Evolutionary conservation across 2,797 vertebrate species (phyloP), one percentile per base, ranked within the genome.

Genomic region (Sebastes variabilis): DNA sequence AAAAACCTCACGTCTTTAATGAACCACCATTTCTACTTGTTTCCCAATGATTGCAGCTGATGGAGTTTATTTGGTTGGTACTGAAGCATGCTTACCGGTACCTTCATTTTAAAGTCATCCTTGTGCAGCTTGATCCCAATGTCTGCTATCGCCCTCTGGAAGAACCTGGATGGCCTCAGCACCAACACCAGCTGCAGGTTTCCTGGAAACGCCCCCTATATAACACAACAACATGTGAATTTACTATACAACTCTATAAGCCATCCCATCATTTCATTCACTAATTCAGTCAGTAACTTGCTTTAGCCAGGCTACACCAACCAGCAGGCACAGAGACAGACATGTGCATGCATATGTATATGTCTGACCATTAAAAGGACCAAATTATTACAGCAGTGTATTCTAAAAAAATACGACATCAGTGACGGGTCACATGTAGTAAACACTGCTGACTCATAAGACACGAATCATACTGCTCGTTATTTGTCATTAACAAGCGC

Each of bases 71-170:
- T 18, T 49, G 42, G 42, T 46, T 14, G 42, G 42, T 46, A 46
- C 1, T 52, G 36, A 75, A 59, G 75, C 89, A 95, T 92, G 95
- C 97, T 97, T 96, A 97, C 96, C 96, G 96, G 97, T 96, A 99
- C 98, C 97, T 99, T 99, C 97, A 97, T 97, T 97, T 97, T 99
- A 95, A 98, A 99, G 93, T 99, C 97, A 91, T 99, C 97, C 59
- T 96, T 96, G 74, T 98, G 97, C 90, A 98, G 94, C 80, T 97
- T 97, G 87, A 99, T 97, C 78, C 97, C 97, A 5, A 99, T 96
- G 89, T 99, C 97, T 87, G 97, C 96, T 34, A 99, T 96, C 2
- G 97, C 86, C 87, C 97, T 97, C 89, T 99, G 98, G 84, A 99
- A 94, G 73, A 99, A 96, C 81, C 94, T 94, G 77, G 96, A 97